A percentile compares a stretch with the other conserved stretches of the same genome.
phyloP scores from a whole-genome alignment of 2,797 vertebrate species.

The Melanotaenia pygmaea region DNA sequence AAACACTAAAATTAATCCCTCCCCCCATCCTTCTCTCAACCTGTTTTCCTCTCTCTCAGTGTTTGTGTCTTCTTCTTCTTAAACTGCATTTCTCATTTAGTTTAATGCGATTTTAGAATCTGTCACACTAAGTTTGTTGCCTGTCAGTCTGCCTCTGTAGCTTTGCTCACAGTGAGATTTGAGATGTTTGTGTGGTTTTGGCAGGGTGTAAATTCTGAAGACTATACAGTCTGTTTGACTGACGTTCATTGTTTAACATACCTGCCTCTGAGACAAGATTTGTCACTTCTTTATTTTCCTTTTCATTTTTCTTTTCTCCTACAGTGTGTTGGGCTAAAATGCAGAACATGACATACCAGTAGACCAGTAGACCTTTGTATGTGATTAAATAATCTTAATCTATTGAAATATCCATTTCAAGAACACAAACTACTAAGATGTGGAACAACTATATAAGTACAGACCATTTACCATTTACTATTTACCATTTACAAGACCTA shows the following conservation, averaged over 20 bases:
- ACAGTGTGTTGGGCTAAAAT: constrained; percentile 1
- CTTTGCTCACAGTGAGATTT: constrained; percentile 67
- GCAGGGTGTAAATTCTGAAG: constrained; percentile 55
- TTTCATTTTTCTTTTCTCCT: not conserved
- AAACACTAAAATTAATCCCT: constrained; percentile 74
- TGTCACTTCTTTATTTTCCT: constrained; percentile 19
- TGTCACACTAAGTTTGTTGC: constrained; percentile 82
- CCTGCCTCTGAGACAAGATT: constrained; percentile 59
- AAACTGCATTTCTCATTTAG: constrained; percentile 72
- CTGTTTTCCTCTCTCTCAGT: constrained; percentile 53
- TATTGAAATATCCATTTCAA: too few species aligned
- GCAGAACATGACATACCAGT: not conserved
- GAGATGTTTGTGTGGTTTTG: constrained; percentile 71
- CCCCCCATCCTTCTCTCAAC: constrained; percentile 49
- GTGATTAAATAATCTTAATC: too few species aligned
- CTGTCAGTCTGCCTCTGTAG: constrained; percentile 75
- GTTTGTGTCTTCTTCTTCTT: constrained; percentile 67
- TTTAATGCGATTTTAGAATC: constrained; percentile 83
- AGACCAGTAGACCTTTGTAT: not conserved
- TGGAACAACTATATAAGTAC: not conserved
- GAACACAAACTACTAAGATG: not conserved
- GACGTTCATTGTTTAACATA: constrained; percentile 67
- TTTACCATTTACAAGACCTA: not conserved
- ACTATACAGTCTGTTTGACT: constrained; percentile 55
- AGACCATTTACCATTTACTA: too few species aligned